Percentiles rank a stretch among this genome's conserved stretches.
phyloP scores from a whole-genome alignment of 2,113 vertebrate species.

The Montifringilla adamsi region DNA sequence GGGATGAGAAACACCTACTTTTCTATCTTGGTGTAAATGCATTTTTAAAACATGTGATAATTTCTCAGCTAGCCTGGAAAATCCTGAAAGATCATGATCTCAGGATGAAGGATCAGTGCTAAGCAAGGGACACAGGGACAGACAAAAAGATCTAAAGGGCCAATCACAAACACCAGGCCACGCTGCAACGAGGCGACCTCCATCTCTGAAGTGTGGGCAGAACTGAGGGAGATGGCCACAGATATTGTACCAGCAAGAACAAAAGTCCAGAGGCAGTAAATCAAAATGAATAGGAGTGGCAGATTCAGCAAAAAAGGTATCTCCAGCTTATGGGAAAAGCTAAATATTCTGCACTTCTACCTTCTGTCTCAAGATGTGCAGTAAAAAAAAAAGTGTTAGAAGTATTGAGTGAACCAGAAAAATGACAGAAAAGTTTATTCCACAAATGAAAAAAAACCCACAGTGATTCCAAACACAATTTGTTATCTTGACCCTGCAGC shows the following conservation, averaged over 20 bases:
- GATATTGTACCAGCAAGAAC: neutral
- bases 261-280: neutral
- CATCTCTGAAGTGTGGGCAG: neutral
- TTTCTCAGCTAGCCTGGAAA: neutral
- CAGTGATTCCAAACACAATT: neutral
- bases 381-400: neutral
- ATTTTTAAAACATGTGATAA: neutral
- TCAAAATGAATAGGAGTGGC: neutral
- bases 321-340: neutral
- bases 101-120: neutral
- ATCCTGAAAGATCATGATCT: neutral
- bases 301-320: neutral
- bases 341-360: neutral
- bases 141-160: neutral
- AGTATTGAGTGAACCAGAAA: neutral
- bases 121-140: neutral
- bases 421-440: neutral
- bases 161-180: neutral
- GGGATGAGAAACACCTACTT: neutral
- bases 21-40: neutral
- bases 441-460: neutral
- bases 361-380: neutral
- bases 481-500: neutral
- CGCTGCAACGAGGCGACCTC: neutral
- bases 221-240: neutral